Conservation (phyloP, 2,113 vertebrate genomes). For the Nasalis larvatus region DNA sequence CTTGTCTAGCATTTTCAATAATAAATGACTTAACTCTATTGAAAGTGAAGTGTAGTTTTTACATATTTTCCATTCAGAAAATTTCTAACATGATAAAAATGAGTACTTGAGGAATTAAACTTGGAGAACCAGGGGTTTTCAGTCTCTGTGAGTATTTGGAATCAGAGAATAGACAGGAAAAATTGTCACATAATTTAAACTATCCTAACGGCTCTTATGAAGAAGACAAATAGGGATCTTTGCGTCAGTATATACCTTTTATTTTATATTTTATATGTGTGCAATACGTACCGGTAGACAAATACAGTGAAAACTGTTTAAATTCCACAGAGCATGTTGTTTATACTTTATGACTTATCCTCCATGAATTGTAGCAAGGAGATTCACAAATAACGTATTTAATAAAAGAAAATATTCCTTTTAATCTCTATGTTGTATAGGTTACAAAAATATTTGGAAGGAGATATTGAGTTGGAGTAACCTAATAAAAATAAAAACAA, state of each 20-base stretch:
- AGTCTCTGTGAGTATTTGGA: neutral
- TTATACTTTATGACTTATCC: neutral
- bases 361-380: neutral
- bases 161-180: neutral
- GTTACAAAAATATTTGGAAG: slow-evolving; percentile 19
- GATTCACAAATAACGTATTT: slow-evolving; percentile 36
- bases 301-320: neutral
- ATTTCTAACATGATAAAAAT: neutral
- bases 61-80: slow-evolving; percentile 18
- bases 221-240: neutral
- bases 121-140: neutral
- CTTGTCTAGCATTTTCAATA: slow-evolving; percentile 69
- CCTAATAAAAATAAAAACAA: slow-evolving; percentile 13
- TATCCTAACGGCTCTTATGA: neutral
- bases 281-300: neutral
- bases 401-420: slow-evolving; percentile 38
- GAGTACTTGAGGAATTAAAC: slow-evolving; percentile 13
- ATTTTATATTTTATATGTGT: neutral
- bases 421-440: slow-evolving; percentile 28
- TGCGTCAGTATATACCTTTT: neutral
- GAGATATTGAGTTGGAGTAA: neutral
- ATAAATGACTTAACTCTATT: slow-evolving; percentile 51
- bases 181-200: neutral
- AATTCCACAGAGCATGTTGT: neutral
- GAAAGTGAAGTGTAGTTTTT: neutral